Evolutionary conservation across 2,113 vertebrate genomes (phyloP), one percentile per base, ranked within the genome.

Genomic region (Anolis sagrei): DNA sequence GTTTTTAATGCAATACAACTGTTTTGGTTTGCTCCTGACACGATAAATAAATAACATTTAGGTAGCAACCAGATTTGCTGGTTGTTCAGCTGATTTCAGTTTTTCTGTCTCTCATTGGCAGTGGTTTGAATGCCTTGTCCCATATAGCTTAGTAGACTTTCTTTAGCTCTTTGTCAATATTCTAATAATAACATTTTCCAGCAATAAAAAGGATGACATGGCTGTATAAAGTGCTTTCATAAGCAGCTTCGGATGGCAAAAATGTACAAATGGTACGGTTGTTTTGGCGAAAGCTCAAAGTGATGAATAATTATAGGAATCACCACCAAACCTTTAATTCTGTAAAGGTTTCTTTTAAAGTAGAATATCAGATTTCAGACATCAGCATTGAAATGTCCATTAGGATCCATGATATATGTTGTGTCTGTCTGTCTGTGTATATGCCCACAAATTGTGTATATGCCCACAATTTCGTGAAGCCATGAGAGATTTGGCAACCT

Each of bases 171-270:
- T 14, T 85, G 83, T 79, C 48, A 9, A 21, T 44, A 76, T 51
- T 82, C 39, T 64, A 32, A 32, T 69, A 62, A 27, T 68, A 88
- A 58, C 0, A 7, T 58, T 85, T 85, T 62, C 66, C 68, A 79
- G 69, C 66, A 39, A 27, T 74, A 87, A 73, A 58, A 1, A 7
- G 54, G 79, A 75, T 86, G 23, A 82, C 19, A 77, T 78, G 75
- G 85, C n/a, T 78, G 21, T 51, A 66, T 48, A 2, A 79, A 84
- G 8, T 44, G 9, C 84, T 86, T 90, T n/a, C 87, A 81, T 76
- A 88, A 83, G 29, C 29, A 72, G 13, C 5, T 81, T 69, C 51
- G 68, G 44, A 36, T 25, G 49, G 73, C 18, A 9, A 89, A 81
- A 77, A 61, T 51, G 39, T 1, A 75, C 51, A 86, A 92, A 82